Base-by-base conservation (phyloP, 2,113 vertebrate species). In the Eurypyga helias region DNA sequence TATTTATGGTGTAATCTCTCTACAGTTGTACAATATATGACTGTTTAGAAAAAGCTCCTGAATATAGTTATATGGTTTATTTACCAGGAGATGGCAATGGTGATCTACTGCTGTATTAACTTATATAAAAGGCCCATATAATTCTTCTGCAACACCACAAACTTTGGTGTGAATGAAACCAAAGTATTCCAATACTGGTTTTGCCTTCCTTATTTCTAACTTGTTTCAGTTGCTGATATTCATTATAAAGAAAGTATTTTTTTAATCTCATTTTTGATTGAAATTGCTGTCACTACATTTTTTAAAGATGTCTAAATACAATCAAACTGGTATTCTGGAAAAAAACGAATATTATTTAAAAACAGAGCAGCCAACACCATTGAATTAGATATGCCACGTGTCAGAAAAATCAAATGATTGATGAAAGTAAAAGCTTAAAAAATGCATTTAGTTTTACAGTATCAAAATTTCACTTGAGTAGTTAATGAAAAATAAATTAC, bases 71-170 rank as follows among this genome's bases (percentile, higher is more conserved):
- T 98, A 93, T 97, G 73, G 79, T 95, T 92, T 93, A 66, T 92
- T 96, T 94, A 96, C 98, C 98, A 98, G 97, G 86, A 98, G 98
- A 97, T 98, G 98, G 98, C 98, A 98, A 97, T 98, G 94, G 97
- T 94, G 98, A 97, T 98, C 98, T 98, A 94, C 97, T 97, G 93
- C 95, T 96, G 49, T 49, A 58, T 83, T 93, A 94, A 87, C 43
- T 54, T 73, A 52, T 71, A 36, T 80, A 83, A 24, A 48, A 52
- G 48, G 28, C 17, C 38, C 67, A 33, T 58, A 57, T 75, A 84
- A 92, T 71, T 94, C 87, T 91, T 92, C 73, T 4, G 14, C 67
- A 86, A 54, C 26, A 75, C 38, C 77, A 66, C 29, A 78, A 73
- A 90, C 64, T 92, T 93, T 76, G 67, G 24, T 64, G 38, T 83